Evolutionary conservation across 2,888 invertebrate genomes (phyloP).

Genomic region (Folsomia candida): DNA sequence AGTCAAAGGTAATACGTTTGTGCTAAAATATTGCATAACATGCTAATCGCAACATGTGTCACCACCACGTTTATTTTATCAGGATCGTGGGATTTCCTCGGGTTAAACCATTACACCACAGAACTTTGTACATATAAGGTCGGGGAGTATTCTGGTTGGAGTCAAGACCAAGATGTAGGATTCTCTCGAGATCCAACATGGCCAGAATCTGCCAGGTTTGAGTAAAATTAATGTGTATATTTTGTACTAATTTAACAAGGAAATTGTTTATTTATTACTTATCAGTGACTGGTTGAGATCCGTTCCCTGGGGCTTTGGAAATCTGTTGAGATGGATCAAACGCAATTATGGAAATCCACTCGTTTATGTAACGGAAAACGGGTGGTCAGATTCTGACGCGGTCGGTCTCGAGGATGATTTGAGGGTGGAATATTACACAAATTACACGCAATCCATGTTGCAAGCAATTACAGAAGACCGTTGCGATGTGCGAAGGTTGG

Average conservation of each 20-base stretch:
- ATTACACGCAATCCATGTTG: conserved; percentile 43
- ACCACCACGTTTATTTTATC: no score
- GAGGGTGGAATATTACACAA: conserved; percentile 36
- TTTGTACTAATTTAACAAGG: no score
- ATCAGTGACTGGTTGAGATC: conserved; percentile 11
- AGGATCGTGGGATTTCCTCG: no score
- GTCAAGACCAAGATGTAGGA: conserved; percentile 24
- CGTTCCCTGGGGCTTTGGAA: conserved; percentile 36
- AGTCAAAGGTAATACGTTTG: no score
- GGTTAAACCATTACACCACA: conserved; percentile 55
- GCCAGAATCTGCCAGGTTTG: no score
- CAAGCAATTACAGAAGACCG: conserved; percentile 45
- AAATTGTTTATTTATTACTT: no score
- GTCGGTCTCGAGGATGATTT: conserved; percentile 31
- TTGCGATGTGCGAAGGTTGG: conserved; percentile 38
- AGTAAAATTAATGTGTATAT: no score
- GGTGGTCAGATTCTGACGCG: conserved; percentile 34
- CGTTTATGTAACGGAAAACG: conserved; percentile 44
- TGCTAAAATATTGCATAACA: no score
- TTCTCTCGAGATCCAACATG: conserved; percentile 26
- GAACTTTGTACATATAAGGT: no score
- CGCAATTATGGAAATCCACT: conserved; percentile 31
- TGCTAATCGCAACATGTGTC: no score
- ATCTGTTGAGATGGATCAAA: conserved; percentile 35
- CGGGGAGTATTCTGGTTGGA: conserved; percentile 19